These are phyloP conservation scores for Alfaro cultratus DNA, from an alignment of 2,797 vertebrate genomes.

Conservation along the genomic window DNA sequence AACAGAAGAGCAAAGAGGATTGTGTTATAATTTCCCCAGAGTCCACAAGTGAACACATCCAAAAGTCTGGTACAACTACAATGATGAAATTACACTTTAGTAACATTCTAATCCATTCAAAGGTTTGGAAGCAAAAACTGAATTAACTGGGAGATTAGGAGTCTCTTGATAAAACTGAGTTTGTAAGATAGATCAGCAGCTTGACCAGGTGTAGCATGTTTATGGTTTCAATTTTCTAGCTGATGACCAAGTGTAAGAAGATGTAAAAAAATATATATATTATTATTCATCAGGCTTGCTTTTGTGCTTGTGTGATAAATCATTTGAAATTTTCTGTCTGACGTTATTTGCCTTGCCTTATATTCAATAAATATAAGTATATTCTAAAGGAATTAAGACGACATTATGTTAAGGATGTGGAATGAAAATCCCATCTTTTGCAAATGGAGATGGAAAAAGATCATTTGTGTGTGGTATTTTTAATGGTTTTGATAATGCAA, in stretches of 20 bases:
- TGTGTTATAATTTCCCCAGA: neutral
- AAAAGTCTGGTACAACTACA: neutral
- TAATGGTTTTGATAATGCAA: neutral
- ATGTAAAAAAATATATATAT: neutral
- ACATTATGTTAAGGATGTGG: neutral
- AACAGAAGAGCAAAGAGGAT: neutral
- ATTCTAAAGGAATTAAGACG: neutral
- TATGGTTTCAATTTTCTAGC: neutral
- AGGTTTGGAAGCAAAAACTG: slow-evolving; percentile 32
- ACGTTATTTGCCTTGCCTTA: neutral
- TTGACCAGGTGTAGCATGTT: neutral
- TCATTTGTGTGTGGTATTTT: neutral
- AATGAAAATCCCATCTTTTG: neutral
- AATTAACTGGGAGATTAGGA: neutral
- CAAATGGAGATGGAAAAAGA: neutral
- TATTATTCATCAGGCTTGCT: neutral
- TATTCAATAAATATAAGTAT: neutral
- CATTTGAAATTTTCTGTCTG: neutral
- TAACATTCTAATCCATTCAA: slow-evolving; percentile 52
- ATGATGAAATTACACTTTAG: slow-evolving; percentile 27
- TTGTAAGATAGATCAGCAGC: neutral
- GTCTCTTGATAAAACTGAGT: slow-evolving; percentile 8
- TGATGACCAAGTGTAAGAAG: neutral
- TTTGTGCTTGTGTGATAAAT: neutral
- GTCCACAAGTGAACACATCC: neutral